These are phyloP conservation scores for Neodiprion pinetum DNA, from an alignment of 1,140 invertebrate species.

Conservation along the genomic window DNA sequence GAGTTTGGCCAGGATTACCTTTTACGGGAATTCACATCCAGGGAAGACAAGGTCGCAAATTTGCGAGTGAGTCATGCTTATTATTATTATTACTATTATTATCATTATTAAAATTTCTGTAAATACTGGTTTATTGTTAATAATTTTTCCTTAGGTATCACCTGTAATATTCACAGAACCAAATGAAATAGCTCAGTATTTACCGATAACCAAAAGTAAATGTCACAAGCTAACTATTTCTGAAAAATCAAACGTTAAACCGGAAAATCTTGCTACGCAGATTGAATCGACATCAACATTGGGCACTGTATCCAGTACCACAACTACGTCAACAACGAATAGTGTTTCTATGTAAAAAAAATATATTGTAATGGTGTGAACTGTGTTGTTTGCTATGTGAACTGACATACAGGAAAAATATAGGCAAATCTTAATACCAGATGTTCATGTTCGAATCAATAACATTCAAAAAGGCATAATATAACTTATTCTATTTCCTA, in stretches of 20 bases:
- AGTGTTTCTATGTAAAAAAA: background rate
- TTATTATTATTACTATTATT: slow-evolving; percentile 7
- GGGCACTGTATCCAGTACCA: background rate
- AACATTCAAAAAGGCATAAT: too few relatives aligned
- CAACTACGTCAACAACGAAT: background rate
- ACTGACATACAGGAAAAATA: too few relatives aligned
- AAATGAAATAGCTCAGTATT: slow-evolving; percentile 63
- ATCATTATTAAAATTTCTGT: slow-evolving; percentile 9
- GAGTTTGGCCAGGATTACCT: slow-evolving; percentile 79
- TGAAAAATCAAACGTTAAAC: slow-evolving; percentile 28
- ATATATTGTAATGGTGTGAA: too few relatives aligned
- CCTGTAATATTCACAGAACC: slow-evolving; percentile 62
- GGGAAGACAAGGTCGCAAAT: slow-evolving; percentile 74
- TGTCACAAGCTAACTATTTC: slow-evolving; percentile 58
- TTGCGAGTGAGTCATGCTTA: slow-evolving; percentile 56
- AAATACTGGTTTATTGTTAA: slow-evolving; percentile 10
- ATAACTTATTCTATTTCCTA: too few relatives aligned
- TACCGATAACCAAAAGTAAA: slow-evolving; percentile 57
- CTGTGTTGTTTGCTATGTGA: too few relatives aligned
- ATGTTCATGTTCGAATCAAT: too few relatives aligned
- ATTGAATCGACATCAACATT: background rate
- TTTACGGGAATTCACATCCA: slow-evolving; percentile 77
- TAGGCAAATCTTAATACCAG: too few relatives aligned
- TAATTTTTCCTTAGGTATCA: slow-evolving; percentile 51
- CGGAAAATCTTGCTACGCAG: slow-evolving; percentile 17